phyloP scores from a whole-genome alignment of 2,888 invertebrate species.

The Tetanocera ferruginea region DNA sequence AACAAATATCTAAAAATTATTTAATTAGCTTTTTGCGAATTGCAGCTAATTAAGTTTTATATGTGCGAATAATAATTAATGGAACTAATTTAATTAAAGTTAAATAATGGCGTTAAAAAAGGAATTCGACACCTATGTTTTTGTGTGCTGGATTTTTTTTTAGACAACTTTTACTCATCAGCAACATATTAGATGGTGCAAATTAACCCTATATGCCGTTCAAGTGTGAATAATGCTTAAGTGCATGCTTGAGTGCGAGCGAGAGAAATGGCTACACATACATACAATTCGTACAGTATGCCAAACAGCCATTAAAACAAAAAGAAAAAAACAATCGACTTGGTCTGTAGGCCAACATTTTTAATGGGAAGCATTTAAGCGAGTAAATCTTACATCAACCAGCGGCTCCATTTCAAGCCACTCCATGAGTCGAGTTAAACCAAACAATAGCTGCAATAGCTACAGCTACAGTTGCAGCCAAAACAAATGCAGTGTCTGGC shows the following conservation, averaged over 20 bases:
- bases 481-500: slow-evolving; percentile 1
- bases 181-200: too few species aligned
- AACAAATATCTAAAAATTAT: too few species aligned
- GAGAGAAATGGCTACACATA: background rate
- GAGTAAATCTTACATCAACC: slow-evolving; percentile 19
- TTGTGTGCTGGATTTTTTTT: too few species aligned
- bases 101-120: too few species aligned
- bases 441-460: background rate
- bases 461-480: background rate
- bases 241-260: too few species aligned
- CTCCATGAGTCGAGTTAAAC: background rate
- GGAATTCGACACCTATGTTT: too few species aligned
- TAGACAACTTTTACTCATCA: too few species aligned
- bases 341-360: slow-evolving; percentile 23
- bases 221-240: background rate
- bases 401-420: background rate
- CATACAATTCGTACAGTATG: background rate
- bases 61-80: too few species aligned
- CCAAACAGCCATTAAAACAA: background rate
- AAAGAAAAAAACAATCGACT: background rate
- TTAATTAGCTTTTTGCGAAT: too few species aligned
- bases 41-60: too few species aligned
- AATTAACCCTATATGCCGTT: background rate
- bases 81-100: too few species aligned
- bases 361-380: slow-evolving; percentile 16